Evolutionary conservation across 2,888 invertebrate species (phyloP).

Genomic region (Drosophila mimetica): DNA sequence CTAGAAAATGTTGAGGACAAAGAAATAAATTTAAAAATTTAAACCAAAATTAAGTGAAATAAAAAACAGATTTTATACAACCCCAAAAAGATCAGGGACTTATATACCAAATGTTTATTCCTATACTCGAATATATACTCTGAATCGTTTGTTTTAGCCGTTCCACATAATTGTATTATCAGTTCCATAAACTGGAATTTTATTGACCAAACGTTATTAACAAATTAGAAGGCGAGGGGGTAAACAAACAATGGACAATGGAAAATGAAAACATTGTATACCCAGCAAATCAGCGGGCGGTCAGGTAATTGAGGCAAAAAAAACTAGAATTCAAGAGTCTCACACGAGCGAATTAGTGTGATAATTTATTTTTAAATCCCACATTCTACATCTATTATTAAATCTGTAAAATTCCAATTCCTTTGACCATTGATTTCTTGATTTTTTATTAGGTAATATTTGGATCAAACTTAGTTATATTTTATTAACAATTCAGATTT

Average conservation of each 20-base stretch:
- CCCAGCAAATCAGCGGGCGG: constrained; percentile 7
- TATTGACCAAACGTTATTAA: constrained; percentile 47
- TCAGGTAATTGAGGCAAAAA: constrained; percentile 4
- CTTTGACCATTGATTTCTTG: not conserved
- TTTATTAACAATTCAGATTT: constrained; percentile 2
- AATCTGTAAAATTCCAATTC: not conserved
- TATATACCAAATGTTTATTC: not conserved
- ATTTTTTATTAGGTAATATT: not conserved
- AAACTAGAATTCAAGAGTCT: constrained; percentile 1
- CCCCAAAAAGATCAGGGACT: constrained; percentile 6
- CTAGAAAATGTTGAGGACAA: constrained; percentile 43
- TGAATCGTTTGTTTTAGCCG: constrained; percentile 14
- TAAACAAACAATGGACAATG: constrained; percentile 32
- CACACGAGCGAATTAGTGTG: constrained; percentile 15
- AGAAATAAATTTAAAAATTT: constrained; percentile 47
- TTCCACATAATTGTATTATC: constrained; percentile 45
- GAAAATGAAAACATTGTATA: constrained; percentile 13
- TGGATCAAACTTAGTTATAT: constrained; percentile 10
- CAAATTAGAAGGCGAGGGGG: constrained; percentile 24
- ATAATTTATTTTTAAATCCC: constrained; percentile 4
- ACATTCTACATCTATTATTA: constrained; percentile 16
- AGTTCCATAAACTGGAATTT: constrained; percentile 41
- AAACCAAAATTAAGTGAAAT: constrained; percentile 16
- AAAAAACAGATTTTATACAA: constrained; percentile 6
- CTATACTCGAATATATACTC: constrained; percentile 1